Evolutionary conservation across 1,140 invertebrate species (phyloP), one percentile per base, ranked within the genome.

Genomic region (Neelides sp.): DNA sequence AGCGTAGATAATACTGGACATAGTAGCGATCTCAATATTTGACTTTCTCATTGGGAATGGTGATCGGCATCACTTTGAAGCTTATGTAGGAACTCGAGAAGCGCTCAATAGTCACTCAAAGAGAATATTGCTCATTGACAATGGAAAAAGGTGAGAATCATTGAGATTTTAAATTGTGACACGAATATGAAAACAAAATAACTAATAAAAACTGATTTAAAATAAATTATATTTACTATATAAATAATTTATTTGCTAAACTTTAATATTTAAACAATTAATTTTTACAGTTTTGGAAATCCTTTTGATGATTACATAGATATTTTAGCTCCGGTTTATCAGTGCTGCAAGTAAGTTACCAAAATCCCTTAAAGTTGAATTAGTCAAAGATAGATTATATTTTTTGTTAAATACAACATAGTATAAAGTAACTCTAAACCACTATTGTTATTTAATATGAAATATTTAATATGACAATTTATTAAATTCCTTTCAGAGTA

Each of bases 21-120:
- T 95, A 32, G 75, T 94, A 46, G 90, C 94, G 68, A 78, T 80
- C 13, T 72, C 85, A 1, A 78, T 94, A 54, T 91, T 95, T 66
- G 91, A 96, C 69, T 96, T 90, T 69, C 70, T 96, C 1, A 82
- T 93, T 65, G 87, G 89, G 65, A 96, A 96, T 71, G 91, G 89
- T 1, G 91, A 96, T 69, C 72, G 91, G 15, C 90, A 96, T 72
- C 83, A 87, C 65, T 93, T 88, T 64, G 89, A 95, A 69, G 75
- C 81, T 3, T 86, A 42, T 65, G 68, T 30, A 68, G 69, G 61
- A 64, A 70, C 34, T 64, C 69, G 12, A 76, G 82, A 63, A 77
- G 81, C 50, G 8, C 43, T 32, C 17, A 23, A 22, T n/a, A 37
- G 47, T 19, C 57, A 59, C 35, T 53, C 53, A 2, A 49, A 36